Conservation (phyloP, 2,888 invertebrate genomes). For the Elysia crispata region DNA sequence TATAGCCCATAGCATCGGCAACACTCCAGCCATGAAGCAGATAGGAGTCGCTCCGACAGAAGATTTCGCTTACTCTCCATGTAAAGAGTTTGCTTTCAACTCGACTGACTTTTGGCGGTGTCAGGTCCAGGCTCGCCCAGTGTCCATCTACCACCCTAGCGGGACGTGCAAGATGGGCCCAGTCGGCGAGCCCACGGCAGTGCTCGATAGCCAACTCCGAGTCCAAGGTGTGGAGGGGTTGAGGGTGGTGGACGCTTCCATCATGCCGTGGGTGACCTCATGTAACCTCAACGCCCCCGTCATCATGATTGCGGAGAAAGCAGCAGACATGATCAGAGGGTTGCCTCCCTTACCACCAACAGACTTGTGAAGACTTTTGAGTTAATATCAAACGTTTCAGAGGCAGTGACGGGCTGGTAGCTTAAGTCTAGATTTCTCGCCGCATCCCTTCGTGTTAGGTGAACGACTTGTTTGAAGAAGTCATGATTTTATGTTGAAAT, state of each 20-base stretch:
- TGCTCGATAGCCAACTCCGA: slow-evolving; percentile 81
- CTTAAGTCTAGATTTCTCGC: no score
- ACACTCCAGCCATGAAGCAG: background rate
- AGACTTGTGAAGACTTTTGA: no score
- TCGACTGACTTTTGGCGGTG: background rate
- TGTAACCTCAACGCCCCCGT: slow-evolving; percentile 55
- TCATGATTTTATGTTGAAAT: no score
- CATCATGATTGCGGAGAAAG: slow-evolving; percentile 57
- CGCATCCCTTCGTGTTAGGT: no score
- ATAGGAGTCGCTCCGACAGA: background rate
- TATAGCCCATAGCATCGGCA: background rate
- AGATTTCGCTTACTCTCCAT: background rate
- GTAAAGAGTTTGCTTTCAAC: background rate
- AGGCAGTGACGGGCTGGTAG: no score
- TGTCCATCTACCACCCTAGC: slow-evolving; percentile 81
- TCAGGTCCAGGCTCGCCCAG: background rate
- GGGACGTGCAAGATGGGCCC: slow-evolving; percentile 86
- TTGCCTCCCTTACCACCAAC: slow-evolving; percentile 20
- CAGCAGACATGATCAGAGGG: slow-evolving; percentile 49
- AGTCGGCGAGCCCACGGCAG: slow-evolving; percentile 78
- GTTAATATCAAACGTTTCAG: no score
- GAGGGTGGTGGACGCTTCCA: slow-evolving; percentile 51
- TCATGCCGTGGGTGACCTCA: slow-evolving; percentile 53
- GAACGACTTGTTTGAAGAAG: no score
- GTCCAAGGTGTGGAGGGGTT: slow-evolving; percentile 14